These are phyloP conservation scores for Vidua macroura DNA, from an alignment of 2,113 vertebrate species.

Conservation along the genomic window DNA sequence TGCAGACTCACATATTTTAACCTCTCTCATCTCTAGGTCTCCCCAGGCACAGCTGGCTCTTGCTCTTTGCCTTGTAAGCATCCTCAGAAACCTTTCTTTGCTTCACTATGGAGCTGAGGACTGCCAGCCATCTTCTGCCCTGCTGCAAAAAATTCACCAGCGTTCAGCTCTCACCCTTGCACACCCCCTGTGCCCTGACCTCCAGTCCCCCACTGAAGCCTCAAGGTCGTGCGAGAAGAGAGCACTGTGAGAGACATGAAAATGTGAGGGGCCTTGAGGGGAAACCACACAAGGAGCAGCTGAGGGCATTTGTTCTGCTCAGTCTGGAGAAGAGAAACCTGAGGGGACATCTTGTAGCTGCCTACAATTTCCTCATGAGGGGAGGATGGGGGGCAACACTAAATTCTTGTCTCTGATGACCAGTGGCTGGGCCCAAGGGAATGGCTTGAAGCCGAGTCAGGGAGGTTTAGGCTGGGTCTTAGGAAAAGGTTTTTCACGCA, in stretches of 20 bases:
- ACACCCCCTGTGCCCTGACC: not conserved
- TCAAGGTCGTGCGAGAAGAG: not conserved
- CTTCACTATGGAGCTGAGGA: rapidly evolving
- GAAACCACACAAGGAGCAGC: not conserved
- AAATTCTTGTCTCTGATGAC: not conserved
- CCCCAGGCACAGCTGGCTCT: not conserved
- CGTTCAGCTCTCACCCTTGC: not conserved
- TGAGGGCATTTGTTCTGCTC: not conserved
- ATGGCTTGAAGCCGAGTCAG: no score
- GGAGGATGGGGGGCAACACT: not conserved
- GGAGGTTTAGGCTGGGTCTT: not conserved
- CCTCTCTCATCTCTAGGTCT: not conserved
- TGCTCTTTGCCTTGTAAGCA: not conserved
- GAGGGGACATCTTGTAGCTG: not conserved
- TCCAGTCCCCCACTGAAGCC: rapidly evolving
- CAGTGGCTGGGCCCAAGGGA: no score
- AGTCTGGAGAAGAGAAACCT: not conserved
- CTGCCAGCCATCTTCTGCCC: not conserved
- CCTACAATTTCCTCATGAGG: not conserved
- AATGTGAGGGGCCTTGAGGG: not conserved
- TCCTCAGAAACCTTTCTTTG: not conserved
- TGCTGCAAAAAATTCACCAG: not conserved
- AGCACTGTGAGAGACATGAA: rapidly evolving
- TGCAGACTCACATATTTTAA: not conserved
- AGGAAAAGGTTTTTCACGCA: not conserved